Conservation (phyloP, 2,113 vertebrate species). For the Andinoacara biseriatus region DNA sequence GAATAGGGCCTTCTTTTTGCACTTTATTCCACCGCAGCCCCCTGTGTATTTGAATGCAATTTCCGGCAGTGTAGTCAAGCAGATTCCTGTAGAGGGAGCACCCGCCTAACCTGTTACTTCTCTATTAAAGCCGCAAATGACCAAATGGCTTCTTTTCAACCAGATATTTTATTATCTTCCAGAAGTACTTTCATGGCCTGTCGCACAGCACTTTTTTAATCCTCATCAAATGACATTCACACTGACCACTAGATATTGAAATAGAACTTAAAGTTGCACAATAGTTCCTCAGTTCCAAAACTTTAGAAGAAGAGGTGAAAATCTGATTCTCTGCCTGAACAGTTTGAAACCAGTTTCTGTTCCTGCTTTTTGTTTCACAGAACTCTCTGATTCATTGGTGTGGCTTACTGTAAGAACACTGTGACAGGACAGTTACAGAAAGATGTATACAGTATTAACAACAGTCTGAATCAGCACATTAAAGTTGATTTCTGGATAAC, state of each 20-base stretch:
- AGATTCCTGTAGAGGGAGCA: constrained; percentile 52
- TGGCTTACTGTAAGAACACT: constrained; percentile 29
- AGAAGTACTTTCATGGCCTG: not conserved
- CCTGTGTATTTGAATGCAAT: not conserved
- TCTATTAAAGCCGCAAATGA: not conserved
- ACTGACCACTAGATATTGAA: not conserved
- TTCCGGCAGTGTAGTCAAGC: not conserved
- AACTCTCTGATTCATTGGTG: not conserved
- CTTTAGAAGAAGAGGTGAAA: not conserved
- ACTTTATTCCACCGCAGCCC: not conserved
- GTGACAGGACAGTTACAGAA: constrained; percentile 30
- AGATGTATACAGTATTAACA: not conserved
- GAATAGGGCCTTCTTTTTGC: not conserved
- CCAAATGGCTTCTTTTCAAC: not conserved
- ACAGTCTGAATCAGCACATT: not conserved
- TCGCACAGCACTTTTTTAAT: not conserved
- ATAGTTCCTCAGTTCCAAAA: not conserved
- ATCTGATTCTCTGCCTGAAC: not conserved
- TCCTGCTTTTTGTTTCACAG: constrained; percentile 16
- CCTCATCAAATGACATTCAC: not conserved
- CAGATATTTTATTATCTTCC: not conserved
- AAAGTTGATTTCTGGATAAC: not conserved
- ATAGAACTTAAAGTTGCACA: not conserved
- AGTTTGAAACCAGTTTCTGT: constrained; percentile 48
- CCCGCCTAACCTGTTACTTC: not conserved